Evolutionary conservation across 2,797 vertebrate genomes (phyloP).

Genomic region (Malurus splendens): DNA sequence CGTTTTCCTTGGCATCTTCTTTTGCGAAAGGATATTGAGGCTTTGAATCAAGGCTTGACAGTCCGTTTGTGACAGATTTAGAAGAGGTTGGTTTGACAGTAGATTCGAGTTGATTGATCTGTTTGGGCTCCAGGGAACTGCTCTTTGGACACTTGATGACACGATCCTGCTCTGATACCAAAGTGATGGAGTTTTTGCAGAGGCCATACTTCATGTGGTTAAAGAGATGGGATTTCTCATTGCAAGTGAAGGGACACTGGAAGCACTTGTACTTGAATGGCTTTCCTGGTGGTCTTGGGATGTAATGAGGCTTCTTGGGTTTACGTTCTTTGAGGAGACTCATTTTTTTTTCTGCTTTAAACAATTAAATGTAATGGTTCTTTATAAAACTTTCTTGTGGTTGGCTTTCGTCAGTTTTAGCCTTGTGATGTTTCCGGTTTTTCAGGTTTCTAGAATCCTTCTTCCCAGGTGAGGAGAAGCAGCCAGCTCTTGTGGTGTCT

Average conservation of each 20-base stretch:
- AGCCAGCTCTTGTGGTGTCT: neutral
- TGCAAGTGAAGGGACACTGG: slow-evolving; percentile 98
- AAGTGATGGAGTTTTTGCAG: slow-evolving; percentile 95
- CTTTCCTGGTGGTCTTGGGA: slow-evolving; percentile 93
- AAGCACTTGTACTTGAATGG: slow-evolving; percentile 98
- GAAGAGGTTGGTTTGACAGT: slow-evolving; percentile 48
- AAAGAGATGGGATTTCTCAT: slow-evolving; percentile 97
- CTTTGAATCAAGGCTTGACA: slow-evolving; percentile 51
- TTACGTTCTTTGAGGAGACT: slow-evolving; percentile 87
- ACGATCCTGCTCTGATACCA: slow-evolving; percentile 87
- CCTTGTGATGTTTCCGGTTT: slow-evolving; percentile 34
- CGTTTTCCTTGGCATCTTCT: slow-evolving; percentile 72
- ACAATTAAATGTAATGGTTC: neutral
- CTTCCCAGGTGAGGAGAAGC: slow-evolving; percentile 18
- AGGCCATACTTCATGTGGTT: slow-evolving; percentile 99
- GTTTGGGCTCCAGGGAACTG: slow-evolving; percentile 56
- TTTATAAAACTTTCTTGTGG: neutral
- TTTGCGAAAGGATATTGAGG: slow-evolving; percentile 56
- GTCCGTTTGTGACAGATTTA: slow-evolving; percentile 52
- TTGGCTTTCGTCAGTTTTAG: neutral
- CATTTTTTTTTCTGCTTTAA: slow-evolving; percentile 73
- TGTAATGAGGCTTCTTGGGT: slow-evolving; percentile 97
- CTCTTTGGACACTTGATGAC: slow-evolving; percentile 76
- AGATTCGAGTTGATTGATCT: slow-evolving; percentile 56
- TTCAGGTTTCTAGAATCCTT: slow-evolving; percentile 23